Evolutionary conservation across 2,888 invertebrate species (phyloP), one percentile per base, ranked within the genome.

Genomic region (Linyphia triangularis): DNA sequence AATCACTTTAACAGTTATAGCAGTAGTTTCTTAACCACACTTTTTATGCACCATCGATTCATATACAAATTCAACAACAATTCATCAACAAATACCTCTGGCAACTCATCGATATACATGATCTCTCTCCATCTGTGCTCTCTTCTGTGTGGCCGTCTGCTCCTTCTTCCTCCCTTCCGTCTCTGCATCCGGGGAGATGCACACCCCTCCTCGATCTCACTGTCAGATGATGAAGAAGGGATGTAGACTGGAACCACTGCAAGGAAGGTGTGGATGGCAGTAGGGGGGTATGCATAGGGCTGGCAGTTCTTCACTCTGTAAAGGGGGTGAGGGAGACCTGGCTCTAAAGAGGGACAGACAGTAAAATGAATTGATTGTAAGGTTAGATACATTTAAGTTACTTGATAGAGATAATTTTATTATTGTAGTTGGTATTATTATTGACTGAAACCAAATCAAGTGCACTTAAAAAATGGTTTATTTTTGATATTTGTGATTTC

Each of bases 121-220:
- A 96, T 79, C 57, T 90, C 90, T 24, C 88, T 65, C 67, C 81
- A 78, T 9, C 70, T 43, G 33, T 61, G 28, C 13, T 79, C 81
- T 13, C 84, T 70, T 3, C 85, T 70, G 10, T 65, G 75, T 19
- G 81, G 40, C 10, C 19, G 24, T 24, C 91, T 94, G 92, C 91
- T 91, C 51, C 92, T 94, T 61, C 92, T 90, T 37, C 92, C 90
- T 75, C 94, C 93, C 86, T 96, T 94, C 85, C 96, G 95, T 78
- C 97, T 93, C 91, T 96, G 96, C 92, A 96, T 95, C 73, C 96
- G 94, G 0, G 97, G 97, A 2, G 97, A 97, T 0, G 96, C 96
- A 91, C 96, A 95, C 90, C 96, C 94, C 86, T 95, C 95, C 73
- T 95, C 95, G 69, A 94, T 93, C 78, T 95, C 95, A 88, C 95